Percentiles rank a stretch among this genome's conserved stretches.
Evolutionary conservation across 2,113 vertebrate species (phyloP).

Genomic region (Lophochroa leadbeateri): DNA sequence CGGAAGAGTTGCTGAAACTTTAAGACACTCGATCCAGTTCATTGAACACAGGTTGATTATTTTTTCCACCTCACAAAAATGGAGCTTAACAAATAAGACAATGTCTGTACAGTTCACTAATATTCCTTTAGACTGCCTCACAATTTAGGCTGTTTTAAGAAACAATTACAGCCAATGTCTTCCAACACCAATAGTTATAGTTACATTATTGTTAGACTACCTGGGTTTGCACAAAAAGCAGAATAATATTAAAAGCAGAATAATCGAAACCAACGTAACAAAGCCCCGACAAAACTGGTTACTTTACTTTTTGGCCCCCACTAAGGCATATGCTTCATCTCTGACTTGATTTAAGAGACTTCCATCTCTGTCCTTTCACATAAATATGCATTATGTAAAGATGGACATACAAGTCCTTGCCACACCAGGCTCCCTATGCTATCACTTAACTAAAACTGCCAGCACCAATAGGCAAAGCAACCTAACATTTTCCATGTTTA

Average conservation of each 20-base stretch:
- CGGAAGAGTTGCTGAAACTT: neutral
- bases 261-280: neutral
- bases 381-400: neutral
- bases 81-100: neutral
- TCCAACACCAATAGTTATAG: fast-evolving
- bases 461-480: neutral
- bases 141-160: neutral
- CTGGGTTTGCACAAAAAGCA: neutral
- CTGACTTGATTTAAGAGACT: neutral
- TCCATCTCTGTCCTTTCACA: neutral
- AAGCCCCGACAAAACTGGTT: neutral
- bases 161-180: neutral
- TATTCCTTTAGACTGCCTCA: neutral
- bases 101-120: neutral
- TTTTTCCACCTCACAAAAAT: neutral
- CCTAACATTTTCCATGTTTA: neutral
- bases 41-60: neutral
- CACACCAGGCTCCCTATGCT: neutral
- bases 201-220: neutral
- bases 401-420: neutral
- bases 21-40: neutral
- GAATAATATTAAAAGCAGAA: neutral
- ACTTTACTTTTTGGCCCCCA: neutral
- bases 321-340: neutral
- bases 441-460: neutral